Conservation (phyloP, 2,888 invertebrate species). For the Campoplex nolae region DNA sequence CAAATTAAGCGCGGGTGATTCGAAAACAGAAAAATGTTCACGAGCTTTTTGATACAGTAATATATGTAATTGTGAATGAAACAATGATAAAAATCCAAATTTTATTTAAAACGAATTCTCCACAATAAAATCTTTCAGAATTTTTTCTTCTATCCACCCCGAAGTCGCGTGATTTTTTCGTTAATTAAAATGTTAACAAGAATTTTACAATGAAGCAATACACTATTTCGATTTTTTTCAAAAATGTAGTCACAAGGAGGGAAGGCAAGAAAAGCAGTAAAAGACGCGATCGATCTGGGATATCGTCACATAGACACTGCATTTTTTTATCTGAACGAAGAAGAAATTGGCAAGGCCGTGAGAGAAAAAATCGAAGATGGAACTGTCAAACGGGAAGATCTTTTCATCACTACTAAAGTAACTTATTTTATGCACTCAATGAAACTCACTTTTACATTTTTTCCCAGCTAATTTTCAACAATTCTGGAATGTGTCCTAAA, state of each 20-base stretch:
- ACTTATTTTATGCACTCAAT: background rate
- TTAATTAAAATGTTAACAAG: no score
- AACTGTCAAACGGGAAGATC: slow-evolving; percentile 83
- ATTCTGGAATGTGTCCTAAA: background rate
- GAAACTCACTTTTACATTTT: background rate
- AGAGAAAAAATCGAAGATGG: slow-evolving; percentile 83
- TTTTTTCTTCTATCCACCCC: background rate
- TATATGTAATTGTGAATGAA: background rate
- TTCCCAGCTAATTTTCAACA: no score
- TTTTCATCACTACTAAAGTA: slow-evolving; percentile 83
- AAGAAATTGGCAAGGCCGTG: slow-evolving; percentile 83
- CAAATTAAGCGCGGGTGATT: background rate
- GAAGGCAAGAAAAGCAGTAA: slow-evolving; percentile 85
- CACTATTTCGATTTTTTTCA: background rate
- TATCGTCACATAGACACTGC: slow-evolving; percentile 89
- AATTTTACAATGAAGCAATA: no score
- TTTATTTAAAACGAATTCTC: background rate
- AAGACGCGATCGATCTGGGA: slow-evolving; percentile 87
- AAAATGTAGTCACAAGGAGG: slow-evolving; percentile 82
- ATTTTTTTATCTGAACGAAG: slow-evolving; percentile 83
- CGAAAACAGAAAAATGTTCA: background rate
- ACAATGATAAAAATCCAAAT: background rate
- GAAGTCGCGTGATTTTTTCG: no score
- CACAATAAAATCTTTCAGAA: background rate
- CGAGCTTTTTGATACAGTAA: background rate